Percentiles rank a stretch among this genome's conserved stretches.
These are phyloP conservation scores for Maccullochella peelii DNA, from an alignment of 2,113 vertebrate genomes.

Conservation along the genomic window DNA sequence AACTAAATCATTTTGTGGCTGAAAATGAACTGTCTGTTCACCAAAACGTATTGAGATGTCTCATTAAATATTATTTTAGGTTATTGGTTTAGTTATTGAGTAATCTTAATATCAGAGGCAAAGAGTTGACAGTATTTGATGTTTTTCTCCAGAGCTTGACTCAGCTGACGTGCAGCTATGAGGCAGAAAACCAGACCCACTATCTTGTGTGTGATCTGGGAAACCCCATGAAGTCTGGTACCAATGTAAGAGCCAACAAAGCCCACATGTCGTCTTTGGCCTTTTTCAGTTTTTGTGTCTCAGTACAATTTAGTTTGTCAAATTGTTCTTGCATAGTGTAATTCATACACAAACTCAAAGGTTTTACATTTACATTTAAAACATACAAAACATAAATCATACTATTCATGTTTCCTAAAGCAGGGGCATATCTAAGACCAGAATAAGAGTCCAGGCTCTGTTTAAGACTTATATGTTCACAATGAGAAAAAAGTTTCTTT, in stretches of 20 bases:
- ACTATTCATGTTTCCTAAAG: background rate
- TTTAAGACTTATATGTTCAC: background rate
- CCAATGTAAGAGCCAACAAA: constrained; percentile 82
- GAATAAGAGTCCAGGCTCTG: background rate
- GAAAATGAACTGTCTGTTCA: background rate
- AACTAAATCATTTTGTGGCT: background rate
- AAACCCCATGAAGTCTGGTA: constrained; percentile 90
- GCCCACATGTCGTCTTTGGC: constrained; percentile 34
- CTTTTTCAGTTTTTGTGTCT: constrained; percentile 14
- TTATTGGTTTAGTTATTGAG: background rate
- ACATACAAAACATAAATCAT: background rate
- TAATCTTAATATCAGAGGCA: background rate
- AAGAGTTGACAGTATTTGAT: constrained; percentile 2
- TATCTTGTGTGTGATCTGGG: constrained; percentile 88
- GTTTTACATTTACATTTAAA: constrained; percentile 14
- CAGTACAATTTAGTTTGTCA: constrained; percentile 25
- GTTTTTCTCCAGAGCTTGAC: constrained; percentile 81
- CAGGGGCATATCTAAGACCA: background rate
- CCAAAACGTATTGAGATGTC: background rate
- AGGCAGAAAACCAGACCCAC: constrained; percentile 85
- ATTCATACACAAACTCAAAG: background rate
- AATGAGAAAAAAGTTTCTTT: background rate
- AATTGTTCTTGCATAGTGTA: background rate
- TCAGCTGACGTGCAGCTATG: constrained; percentile 87
- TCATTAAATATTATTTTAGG: background rate